phyloP scores from a whole-genome alignment of 2,113 vertebrate species.

The Phalacrocorax aristotelis region DNA sequence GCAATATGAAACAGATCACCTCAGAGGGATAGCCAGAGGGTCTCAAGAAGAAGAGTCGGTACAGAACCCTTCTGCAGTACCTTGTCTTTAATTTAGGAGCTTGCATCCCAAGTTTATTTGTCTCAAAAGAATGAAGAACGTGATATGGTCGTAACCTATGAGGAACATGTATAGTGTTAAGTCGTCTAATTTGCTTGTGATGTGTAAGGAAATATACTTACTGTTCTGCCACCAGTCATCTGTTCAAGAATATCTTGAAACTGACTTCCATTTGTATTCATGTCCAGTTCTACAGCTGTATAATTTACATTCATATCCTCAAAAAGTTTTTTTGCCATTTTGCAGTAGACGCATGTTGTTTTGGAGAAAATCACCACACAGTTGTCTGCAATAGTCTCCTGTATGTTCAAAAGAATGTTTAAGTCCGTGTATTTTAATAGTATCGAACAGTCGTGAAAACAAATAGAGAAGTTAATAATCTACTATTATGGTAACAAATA shows the following conservation, averaged over 20 bases:
- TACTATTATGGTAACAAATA: neutral
- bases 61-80: neutral
- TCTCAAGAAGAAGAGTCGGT: neutral
- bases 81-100: neutral
- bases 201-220: constrained; percentile 59
- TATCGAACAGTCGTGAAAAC: neutral
- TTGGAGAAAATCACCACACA: constrained; percentile 98
- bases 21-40: neutral
- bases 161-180: fast-evolving
- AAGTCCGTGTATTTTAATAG: neutral
- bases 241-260: constrained; percentile 86
- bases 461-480: neutral
- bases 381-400: constrained; percentile 89
- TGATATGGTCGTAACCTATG: neutral
- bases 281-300: constrained; percentile 87
- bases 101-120: neutral
- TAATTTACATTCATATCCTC: constrained; percentile 84
- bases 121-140: neutral
- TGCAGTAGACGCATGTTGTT: constrained; percentile 90
- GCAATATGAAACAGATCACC: neutral
- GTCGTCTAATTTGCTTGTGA: neutral
- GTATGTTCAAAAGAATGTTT: neutral
- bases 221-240: constrained; percentile 89
- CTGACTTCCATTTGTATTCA: constrained; percentile 80
- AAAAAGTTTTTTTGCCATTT: constrained; percentile 92